Evolutionary conservation across 2,113 vertebrate species (phyloP).

Genomic region (Peromyscus californicus): DNA sequence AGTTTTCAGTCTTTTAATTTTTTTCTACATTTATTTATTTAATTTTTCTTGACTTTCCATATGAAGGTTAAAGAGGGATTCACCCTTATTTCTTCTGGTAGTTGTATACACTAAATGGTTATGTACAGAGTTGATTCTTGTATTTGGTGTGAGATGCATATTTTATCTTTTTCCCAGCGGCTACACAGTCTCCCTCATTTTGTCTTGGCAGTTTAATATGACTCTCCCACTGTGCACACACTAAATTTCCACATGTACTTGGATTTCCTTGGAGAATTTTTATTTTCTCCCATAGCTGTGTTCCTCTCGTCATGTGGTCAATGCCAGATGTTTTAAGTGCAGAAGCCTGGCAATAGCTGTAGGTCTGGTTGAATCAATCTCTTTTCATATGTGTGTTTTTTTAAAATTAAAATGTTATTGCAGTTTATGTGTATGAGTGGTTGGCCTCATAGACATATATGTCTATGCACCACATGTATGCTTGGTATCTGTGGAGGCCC

Average conservation of each 20-base stretch:
- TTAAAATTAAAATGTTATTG: background rate
- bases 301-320: background rate
- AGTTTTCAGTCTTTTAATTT: background rate
- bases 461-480: background rate
- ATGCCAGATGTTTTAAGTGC: background rate
- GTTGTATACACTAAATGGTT: conserved; percentile 17
- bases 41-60: background rate
- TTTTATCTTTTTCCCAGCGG: conserved; percentile 9
- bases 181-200: background rate
- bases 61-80: background rate
- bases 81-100: background rate
- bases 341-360: background rate
- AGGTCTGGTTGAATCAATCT: background rate
- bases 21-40: background rate
- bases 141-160: background rate
- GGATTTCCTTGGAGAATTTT: background rate
- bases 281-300: background rate
- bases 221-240: background rate
- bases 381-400: background rate
- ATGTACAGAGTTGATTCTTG: conserved; percentile 6
- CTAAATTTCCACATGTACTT: background rate
- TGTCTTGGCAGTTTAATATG: background rate
- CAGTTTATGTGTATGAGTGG: background rate
- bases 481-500: background rate
- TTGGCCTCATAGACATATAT: background rate